These are phyloP conservation scores for Neolamprologus toae DNA, from an alignment of 2,113 vertebrate genomes.

Conservation along the genomic window DNA sequence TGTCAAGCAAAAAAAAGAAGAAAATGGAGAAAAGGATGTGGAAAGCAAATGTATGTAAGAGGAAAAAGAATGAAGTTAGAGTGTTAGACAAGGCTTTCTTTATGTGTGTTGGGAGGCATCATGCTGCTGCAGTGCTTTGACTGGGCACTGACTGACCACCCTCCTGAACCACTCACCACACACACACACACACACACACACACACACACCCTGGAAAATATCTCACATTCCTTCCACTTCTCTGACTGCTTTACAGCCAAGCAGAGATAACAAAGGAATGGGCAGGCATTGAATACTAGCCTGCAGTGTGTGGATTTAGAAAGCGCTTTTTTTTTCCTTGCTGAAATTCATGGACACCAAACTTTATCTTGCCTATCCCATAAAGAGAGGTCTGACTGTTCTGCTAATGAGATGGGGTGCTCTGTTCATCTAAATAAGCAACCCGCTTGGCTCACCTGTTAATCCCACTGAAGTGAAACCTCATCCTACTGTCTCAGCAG, in stretches of 20 bases:
- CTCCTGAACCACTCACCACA: conserved; percentile 2
- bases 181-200: not conserved
- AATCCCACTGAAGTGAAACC: conserved; percentile 61
- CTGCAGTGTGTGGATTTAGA: conserved; percentile 9
- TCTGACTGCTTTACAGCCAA: conserved; percentile 57
- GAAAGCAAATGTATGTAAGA: not conserved
- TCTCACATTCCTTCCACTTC: conserved; percentile 69
- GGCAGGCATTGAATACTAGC: conserved; percentile 39
- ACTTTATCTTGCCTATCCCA: conserved; percentile 26
- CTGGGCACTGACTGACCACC: conserved; percentile 56
- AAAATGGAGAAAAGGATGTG: conserved; percentile 6
- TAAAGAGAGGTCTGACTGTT: conserved; percentile 14
- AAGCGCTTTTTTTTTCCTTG: not conserved
- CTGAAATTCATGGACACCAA: conserved; percentile 10
- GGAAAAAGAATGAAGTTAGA: conserved; percentile 22
- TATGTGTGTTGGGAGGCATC: conserved; percentile 43
- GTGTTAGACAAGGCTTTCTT: conserved; percentile 48
- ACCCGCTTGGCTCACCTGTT: conserved; percentile 27
- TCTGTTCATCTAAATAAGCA: conserved; percentile 32
- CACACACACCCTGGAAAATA: conserved; percentile 53
- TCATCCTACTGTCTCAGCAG: conserved; percentile 39
- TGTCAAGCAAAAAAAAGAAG: not conserved
- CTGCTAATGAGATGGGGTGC: conserved; percentile 42
- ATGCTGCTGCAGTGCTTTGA: conserved; percentile 33
- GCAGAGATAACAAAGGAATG: conserved; percentile 66